Evolutionary conservation across 1,140 invertebrate species (phyloP).

Genomic region (Elymnias hypermnestra): DNA sequence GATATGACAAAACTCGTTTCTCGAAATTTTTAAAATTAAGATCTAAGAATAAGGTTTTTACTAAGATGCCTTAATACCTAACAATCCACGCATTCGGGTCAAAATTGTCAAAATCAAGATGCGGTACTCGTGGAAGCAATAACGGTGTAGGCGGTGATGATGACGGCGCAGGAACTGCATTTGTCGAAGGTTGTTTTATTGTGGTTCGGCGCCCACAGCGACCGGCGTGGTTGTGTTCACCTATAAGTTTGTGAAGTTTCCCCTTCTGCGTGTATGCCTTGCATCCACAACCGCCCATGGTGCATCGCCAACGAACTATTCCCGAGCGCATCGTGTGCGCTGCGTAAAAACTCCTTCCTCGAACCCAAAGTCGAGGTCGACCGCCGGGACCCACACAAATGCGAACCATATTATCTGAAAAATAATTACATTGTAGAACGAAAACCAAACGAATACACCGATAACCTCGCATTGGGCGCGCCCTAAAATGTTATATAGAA

Average conservation of each 20-base stretch:
- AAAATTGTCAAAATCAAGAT: constrained; percentile 57
- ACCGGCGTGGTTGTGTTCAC: constrained; percentile 58
- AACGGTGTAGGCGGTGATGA: constrained; percentile 38
- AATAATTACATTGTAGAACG: constrained; percentile 25
- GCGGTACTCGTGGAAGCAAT: constrained; percentile 40
- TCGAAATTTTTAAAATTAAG: background rate
- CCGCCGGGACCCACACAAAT: constrained; percentile 64
- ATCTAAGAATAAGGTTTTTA: too few species aligned
- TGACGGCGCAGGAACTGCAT: constrained; percentile 3
- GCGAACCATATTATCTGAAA: constrained; percentile 52
- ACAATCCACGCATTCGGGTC: constrained; percentile 60
- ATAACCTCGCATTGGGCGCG: too few species aligned
- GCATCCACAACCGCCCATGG: constrained; percentile 66
- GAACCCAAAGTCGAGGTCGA: constrained; percentile 60
- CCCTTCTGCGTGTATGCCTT: constrained; percentile 68
- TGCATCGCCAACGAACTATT: constrained; percentile 65
- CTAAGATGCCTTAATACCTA: constrained; percentile 53
- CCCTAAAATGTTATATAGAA: too few species aligned
- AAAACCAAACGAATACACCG: background rate
- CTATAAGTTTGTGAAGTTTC: constrained; percentile 57
- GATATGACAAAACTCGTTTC: background rate
- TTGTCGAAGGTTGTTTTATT: constrained; percentile 8
- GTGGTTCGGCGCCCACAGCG: constrained; percentile 37
- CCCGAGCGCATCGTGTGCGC: constrained; percentile 67
- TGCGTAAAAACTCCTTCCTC: constrained; percentile 64